Evolutionary conservation across 2,113 vertebrate genomes (phyloP), one percentile per base, ranked within the genome.

Genomic region (Seriola dumerili): DNA sequence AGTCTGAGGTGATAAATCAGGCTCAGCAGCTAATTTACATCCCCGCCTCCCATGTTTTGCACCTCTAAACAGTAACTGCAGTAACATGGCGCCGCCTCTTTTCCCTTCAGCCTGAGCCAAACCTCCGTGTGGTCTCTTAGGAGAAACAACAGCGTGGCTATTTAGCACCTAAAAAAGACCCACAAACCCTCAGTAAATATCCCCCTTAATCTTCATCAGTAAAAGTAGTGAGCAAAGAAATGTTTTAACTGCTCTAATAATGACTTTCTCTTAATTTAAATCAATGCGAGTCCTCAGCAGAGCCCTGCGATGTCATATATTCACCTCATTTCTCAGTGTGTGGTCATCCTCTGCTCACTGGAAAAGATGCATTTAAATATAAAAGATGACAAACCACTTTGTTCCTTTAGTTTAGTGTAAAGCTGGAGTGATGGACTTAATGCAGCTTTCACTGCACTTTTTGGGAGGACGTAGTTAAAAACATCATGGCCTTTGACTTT

Each of bases 1-100:
- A 72, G 70, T 13, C 66, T 55, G 66, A 48, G 76, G 72, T 55
- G 6, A 80, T 76, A 83, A 69, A 81, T 81, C 74, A 63, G 23
- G 19, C 9, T 21, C 36, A 8, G 75, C 11, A 6, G 44, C 50
- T 80, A 14, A 36, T 65, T 74, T 57, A 62, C 5, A 62, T 58
- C 21, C 25, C 42, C 8, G 0, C 29, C 54, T 55, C 50, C n/a
- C 13, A 32, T 58, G 42, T 34, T 66, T 40, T 55, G 50, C 2
- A 1, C 32, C 32, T 12, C n/a, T 50, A 2, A 54, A 67, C n/a
- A 32, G 32, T 34, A 40, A 17, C 8, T 0, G 1, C 14, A 80
- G 25, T 25, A 2, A 38, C 38, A 5, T 10, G 10, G 52, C 16
- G 50, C 10, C 11, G n/a, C 10, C 21, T 66, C 40, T 29, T 34